Evolutionary conservation across 2,888 invertebrate species (phyloP).

Genomic region (Nomada goodeniana): DNA sequence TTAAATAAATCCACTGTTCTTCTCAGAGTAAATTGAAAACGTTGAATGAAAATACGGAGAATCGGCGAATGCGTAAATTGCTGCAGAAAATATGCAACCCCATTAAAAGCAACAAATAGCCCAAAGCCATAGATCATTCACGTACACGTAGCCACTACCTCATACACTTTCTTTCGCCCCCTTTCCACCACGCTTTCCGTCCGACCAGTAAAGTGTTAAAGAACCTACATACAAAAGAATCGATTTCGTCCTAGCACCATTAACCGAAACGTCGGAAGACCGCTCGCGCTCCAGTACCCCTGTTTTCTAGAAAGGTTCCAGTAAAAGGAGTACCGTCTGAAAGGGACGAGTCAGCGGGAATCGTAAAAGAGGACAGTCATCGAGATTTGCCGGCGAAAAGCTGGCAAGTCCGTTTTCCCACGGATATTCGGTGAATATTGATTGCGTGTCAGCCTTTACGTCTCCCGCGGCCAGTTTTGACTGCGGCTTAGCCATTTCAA

Average conservation of each 20-base stretch:
- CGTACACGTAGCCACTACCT: no score
- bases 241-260: background rate
- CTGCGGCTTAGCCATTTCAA: background rate
- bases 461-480: slow-evolving; percentile 4
- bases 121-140: no score
- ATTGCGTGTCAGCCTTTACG: slow-evolving; percentile 44
- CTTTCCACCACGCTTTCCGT: background rate
- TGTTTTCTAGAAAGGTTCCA: background rate
- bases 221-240: background rate
- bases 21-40: no score
- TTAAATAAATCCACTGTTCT: no score
- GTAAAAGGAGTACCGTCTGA: slow-evolving; percentile 1
- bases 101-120: no score
- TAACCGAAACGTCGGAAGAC: no score
- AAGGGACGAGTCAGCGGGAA: slow-evolving; percentile 10
- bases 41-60: no score
- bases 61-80: no score
- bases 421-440: slow-evolving; percentile 54
- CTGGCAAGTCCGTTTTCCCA: slow-evolving; percentile 57
- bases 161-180: no score
- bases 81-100: no score
- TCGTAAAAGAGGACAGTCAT: slow-evolving; percentile 62
- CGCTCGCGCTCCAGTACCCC: slow-evolving; percentile 1
- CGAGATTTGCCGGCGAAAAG: slow-evolving; percentile 47
- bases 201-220: background rate